phyloP scores from a whole-genome alignment of 2,113 vertebrate genomes.

The Anarhynchus alexandrinus region DNA sequence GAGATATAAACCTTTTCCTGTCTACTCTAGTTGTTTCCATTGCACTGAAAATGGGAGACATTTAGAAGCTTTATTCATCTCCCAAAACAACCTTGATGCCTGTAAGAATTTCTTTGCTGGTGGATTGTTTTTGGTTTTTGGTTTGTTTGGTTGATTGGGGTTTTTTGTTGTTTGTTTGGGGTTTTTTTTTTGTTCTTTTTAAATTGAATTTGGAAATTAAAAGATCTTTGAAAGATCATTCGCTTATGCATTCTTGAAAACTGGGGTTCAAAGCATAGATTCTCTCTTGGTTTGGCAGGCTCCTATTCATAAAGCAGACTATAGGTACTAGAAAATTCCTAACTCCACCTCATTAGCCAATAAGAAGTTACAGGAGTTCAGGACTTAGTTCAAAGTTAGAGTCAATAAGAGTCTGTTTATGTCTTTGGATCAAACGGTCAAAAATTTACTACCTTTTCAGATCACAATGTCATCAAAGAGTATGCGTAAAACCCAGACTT shows the following conservation, averaged over 20 bases:
- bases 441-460: background rate
- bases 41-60: background rate
- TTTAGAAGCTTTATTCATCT: background rate
- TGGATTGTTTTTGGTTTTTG: background rate
- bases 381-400: background rate
- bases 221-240: background rate
- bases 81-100: background rate
- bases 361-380: background rate
- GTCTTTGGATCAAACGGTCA: background rate
- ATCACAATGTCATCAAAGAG: background rate
- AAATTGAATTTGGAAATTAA: background rate
- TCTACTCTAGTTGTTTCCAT: background rate
- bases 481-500: background rate
- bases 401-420: background rate
- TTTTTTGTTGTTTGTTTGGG: background rate
- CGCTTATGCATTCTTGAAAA: background rate
- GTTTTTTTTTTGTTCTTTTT: background rate
- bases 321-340: background rate
- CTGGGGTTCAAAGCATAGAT: background rate
- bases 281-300: background rate
- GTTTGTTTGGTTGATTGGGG: background rate
- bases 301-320: background rate
- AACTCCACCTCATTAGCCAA: background rate
- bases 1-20: background rate
- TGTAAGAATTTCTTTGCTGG: background rate